These are phyloP conservation scores for Temnothorax rugatulus DNA, from an alignment of 2,888 invertebrate genomes.

Conservation along the genomic window DNA sequence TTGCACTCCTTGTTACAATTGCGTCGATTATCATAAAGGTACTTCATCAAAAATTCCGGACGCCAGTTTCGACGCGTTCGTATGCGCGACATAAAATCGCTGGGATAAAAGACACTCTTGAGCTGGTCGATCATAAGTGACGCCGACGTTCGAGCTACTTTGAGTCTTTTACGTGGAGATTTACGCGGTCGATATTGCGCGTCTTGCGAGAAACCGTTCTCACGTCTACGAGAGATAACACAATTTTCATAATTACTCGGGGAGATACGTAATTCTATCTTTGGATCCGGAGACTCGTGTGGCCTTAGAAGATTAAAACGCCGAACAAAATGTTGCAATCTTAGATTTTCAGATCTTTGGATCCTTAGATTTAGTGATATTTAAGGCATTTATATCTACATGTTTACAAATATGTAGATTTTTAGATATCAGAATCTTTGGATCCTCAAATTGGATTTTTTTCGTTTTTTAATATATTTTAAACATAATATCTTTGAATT, in stretches of 20 bases:
- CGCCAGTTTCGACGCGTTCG: conserved; percentile 60
- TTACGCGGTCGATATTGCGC: conserved; percentile 18
- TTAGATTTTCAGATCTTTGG: not conserved
- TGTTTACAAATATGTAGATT: not conserved
- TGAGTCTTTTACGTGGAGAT: conserved; percentile 40
- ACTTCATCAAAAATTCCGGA: conserved; percentile 50
- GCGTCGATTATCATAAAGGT: conserved; percentile 32
- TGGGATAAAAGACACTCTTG: conserved; percentile 60
- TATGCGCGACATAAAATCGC: conserved; percentile 43
- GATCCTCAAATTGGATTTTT: not conserved
- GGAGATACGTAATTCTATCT: not conserved
- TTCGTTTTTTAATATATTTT: not conserved
- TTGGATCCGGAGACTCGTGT: not conserved
- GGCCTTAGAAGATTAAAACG: not conserved
- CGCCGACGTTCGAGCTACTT: conserved; percentile 18
- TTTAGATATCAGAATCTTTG: conserved; percentile 1
- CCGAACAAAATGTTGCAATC: not conserved
- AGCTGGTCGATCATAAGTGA: conserved; percentile 68
- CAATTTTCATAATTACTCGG: not conserved
- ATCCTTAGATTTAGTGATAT: not conserved
- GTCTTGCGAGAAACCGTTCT: conserved; percentile 39
- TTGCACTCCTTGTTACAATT: not conserved
- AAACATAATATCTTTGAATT: not conserved
- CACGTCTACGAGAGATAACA: conserved; percentile 2
- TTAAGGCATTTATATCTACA: not conserved